These are phyloP conservation scores for Bambusicola thoracicus DNA, from an alignment of 2,113 vertebrate genomes.

Conservation along the genomic window DNA sequence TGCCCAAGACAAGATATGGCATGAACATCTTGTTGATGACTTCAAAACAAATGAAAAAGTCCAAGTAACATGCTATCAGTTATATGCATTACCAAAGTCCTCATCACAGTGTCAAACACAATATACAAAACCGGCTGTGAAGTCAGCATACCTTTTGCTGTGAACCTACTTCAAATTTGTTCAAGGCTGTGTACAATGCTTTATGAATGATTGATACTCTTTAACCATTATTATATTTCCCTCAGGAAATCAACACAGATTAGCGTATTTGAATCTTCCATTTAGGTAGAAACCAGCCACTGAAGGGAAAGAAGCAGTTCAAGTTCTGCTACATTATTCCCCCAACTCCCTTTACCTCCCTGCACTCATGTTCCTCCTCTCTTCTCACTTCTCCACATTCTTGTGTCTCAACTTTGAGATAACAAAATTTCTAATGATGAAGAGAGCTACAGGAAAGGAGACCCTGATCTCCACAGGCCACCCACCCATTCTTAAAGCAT, in stretches of 20 bases:
- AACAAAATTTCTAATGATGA: neutral
- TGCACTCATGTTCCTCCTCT: neutral
- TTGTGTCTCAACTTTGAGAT: neutral
- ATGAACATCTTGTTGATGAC: neutral
- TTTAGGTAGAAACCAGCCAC: neutral
- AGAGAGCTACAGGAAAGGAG: neutral
- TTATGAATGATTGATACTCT: neutral
- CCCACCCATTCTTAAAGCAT: neutral
- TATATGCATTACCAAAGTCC: neutral
- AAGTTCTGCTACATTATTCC: neutral
- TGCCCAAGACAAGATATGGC: neutral
- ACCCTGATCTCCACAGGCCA: neutral
- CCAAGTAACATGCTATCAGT: accelerated
- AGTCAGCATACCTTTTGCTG: neutral
- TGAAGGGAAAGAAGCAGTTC: neutral
- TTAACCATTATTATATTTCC: neutral
- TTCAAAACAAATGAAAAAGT: neutral
- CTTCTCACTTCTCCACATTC: neutral
- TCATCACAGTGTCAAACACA: neutral
- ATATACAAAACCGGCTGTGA: neutral
- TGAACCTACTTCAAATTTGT: neutral
- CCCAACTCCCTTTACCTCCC: neutral
- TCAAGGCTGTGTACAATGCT: neutral
- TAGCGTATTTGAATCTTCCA: neutral
- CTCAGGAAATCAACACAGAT: neutral